Evolutionary conservation across 1,140 invertebrate species (phyloP).

Genomic region (Achatina immaculata): DNA sequence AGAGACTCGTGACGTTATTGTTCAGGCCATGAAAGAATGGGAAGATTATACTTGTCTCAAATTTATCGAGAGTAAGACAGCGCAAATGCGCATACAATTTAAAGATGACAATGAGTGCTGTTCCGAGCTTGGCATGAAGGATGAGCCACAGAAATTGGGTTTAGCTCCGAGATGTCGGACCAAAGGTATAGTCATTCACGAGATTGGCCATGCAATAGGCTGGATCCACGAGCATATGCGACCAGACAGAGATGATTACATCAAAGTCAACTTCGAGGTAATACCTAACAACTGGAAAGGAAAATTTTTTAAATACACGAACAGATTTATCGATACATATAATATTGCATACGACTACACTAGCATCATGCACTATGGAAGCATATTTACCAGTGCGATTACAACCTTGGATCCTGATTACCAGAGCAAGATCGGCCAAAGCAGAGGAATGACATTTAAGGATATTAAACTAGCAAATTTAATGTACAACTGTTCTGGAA

Average conservation of each 20-base stretch:
- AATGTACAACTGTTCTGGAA: slow-evolving; percentile 53
- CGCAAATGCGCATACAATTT: slow-evolving; percentile 35
- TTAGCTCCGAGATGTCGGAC: slow-evolving; percentile 14
- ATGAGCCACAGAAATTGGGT: background rate
- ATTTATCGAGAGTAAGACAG: slow-evolving; percentile 41
- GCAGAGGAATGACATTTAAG: slow-evolving; percentile 52
- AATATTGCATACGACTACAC: slow-evolving; percentile 74
- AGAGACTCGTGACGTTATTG: slow-evolving; percentile 39
- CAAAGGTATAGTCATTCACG: slow-evolving; percentile 65
- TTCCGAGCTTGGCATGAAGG: slow-evolving; percentile 27
- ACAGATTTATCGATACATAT: slow-evolving; percentile 68
- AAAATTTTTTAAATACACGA: slow-evolving; percentile 72
- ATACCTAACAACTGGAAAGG: slow-evolving; percentile 73
- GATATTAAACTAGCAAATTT: slow-evolving; percentile 57
- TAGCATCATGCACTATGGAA: slow-evolving; percentile 70
- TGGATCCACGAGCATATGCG: slow-evolving; percentile 78
- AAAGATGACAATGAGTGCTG: slow-evolving; percentile 50
- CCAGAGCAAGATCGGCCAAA: slow-evolving; percentile 53
- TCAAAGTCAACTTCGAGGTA: slow-evolving; percentile 77
- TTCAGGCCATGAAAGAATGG: slow-evolving; percentile 50
- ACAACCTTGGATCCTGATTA: slow-evolving; percentile 45
- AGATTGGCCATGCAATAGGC: slow-evolving; percentile 73
- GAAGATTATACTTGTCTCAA: slow-evolving; percentile 54
- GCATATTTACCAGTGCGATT: slow-evolving; percentile 49
- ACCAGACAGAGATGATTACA: slow-evolving; percentile 77